Evolutionary conservation across 2,797 vertebrate genomes (phyloP).

Genomic region (Mus spretus): DNA sequence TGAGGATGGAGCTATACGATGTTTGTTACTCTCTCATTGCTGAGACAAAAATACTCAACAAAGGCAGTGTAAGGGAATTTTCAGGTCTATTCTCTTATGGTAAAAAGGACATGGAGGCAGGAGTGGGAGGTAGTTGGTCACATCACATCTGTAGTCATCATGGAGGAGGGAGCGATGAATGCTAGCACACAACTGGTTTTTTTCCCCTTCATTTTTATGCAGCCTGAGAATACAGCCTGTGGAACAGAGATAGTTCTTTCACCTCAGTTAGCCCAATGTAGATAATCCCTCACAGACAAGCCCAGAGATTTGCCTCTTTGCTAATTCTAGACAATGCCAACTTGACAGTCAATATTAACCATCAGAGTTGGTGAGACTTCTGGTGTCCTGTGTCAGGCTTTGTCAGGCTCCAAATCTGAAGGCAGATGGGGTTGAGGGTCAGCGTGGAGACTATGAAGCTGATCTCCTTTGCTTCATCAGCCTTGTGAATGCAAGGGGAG

Average conservation of each 20-base stretch:
- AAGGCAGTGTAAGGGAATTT: neutral
- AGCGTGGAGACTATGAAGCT: neutral
- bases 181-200: neutral
- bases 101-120: neutral
- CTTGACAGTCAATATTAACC: neutral
- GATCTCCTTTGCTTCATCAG: neutral
- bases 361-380: no score
- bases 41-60: neutral
- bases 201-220: neutral
- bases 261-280: neutral
- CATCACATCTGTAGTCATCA: neutral
- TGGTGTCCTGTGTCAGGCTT: neutral
- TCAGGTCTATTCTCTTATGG: neutral
- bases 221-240: neutral
- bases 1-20: neutral
- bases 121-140: neutral
- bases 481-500: neutral
- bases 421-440: neutral
- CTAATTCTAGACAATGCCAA: neutral
- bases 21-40: neutral
- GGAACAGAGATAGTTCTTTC: neutral
- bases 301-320: neutral
- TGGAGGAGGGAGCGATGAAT: neutral
- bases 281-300: neutral
- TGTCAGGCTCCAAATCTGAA: neutral